Conservation (phyloP, 1,140 invertebrate genomes). For the Eciton burchellii region DNA sequence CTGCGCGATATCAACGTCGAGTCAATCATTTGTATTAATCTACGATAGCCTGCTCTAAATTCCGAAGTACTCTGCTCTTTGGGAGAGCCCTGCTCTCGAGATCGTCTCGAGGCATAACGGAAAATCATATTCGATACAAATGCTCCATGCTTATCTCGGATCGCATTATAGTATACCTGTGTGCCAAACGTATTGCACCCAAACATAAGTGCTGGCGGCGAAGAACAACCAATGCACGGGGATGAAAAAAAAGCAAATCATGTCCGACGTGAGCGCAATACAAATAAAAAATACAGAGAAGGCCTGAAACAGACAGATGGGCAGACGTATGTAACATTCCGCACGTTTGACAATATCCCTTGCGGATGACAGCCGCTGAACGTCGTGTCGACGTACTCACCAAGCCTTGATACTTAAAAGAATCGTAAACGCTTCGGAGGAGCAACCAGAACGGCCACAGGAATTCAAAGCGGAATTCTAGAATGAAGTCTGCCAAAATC, state of each 20-base stretch:
- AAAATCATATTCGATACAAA: neutral
- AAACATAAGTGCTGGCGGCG: slow-evolving; percentile 98
- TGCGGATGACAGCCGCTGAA: neutral
- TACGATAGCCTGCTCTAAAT: neutral
- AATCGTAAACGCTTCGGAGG: slow-evolving; percentile 98
- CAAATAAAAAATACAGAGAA: slow-evolving; percentile 99
- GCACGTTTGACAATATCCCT: slow-evolving; percentile 88
- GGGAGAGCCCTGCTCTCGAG: neutral
- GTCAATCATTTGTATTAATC: slow-evolving; percentile 17
- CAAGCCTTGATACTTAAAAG: slow-evolving; percentile 99
- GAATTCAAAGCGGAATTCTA: slow-evolving; percentile 99
- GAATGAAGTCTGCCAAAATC: slow-evolving; percentile 97
- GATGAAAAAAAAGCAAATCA: slow-evolving; percentile 99
- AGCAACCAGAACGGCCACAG: slow-evolving; percentile 99
- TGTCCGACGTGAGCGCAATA: slow-evolving; percentile 98
- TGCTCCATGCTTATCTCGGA: neutral
- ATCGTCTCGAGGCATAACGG: neutral
- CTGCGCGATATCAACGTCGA: slow-evolving; percentile 84
- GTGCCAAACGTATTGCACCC: slow-evolving; percentile 99
- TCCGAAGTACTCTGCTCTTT: slow-evolving; percentile 18
- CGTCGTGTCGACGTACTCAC: slow-evolving; percentile 89
- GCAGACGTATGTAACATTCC: slow-evolving; percentile 14
- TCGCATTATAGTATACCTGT: slow-evolving; percentile 90
- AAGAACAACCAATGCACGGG: slow-evolving; percentile 99
- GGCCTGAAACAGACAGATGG: slow-evolving; percentile 90